These are phyloP conservation scores for Craseonycteris thonglongyai DNA, from an alignment of 2,113 vertebrate species.

Conservation along the genomic window DNA sequence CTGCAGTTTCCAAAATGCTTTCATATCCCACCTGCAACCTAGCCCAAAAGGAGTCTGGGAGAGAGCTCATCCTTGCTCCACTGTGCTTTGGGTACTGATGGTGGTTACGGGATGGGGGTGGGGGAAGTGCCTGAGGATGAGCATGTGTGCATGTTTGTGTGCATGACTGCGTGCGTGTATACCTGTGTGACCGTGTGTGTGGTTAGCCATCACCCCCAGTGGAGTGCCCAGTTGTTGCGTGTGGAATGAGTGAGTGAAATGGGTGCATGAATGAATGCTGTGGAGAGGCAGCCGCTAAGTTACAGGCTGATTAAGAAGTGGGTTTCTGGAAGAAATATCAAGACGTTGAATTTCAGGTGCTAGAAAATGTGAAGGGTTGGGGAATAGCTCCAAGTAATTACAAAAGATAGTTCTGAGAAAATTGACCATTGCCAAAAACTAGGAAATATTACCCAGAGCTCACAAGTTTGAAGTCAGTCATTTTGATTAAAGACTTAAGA, in stretches of 20 bases:
- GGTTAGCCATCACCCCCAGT: background rate
- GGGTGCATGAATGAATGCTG: background rate
- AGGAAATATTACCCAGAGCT: background rate
- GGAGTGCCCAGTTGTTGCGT: background rate
- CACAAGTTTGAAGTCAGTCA: background rate
- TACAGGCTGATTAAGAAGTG: background rate
- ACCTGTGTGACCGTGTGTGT: background rate
- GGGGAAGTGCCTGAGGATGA: rapidly evolving
- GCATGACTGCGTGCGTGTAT: too few species aligned
- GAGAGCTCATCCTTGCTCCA: background rate
- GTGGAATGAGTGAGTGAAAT: background rate
- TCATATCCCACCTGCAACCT: background rate
- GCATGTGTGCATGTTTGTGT: background rate
- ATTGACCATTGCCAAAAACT: background rate
- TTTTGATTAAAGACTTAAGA: background rate
- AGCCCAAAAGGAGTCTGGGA: background rate
- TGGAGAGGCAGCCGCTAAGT: too few species aligned
- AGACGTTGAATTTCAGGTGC: background rate
- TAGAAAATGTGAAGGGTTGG: background rate
- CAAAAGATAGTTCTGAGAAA: background rate
- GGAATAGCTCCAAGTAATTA: background rate
- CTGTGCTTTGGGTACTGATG: background rate
- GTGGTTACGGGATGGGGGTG: background rate
- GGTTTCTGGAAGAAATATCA: background rate
- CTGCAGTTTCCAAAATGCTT: background rate